Base-by-base conservation (phyloP, 2,113 vertebrate genomes). In the Engystomops pustulosus region DNA sequence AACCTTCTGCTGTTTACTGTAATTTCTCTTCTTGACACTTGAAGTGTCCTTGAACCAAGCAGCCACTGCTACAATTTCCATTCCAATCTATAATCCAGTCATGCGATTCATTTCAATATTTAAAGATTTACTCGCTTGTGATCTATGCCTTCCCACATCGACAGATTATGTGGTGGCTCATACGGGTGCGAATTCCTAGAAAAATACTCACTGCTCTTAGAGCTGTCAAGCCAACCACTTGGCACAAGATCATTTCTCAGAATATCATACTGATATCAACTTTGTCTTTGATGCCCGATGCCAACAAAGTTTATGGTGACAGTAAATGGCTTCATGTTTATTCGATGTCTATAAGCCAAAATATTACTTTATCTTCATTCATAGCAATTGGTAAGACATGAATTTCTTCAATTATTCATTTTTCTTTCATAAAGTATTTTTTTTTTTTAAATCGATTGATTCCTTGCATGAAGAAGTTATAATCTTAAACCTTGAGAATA, bases 171-270 rank as follows among this genome's bases (percentile, higher is more conserved):
- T 41, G n/a, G 6, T 25, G 34, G 32, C 75, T 27, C 34, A 78
- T 8, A 60, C 15, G 53, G 23, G 18, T 41, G 75, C 18, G 25
- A 2, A 12, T 78, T 60, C 32, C 75, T 78, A 78, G 36, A 36
- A 78, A 51, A 38, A 25, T 41, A 58, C 32, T 60, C 53, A 60
- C 51, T 34, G n/a, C 53, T 58, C 75, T 78, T 60, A 78, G 32
- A 60, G 51, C 51, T 78, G 75, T 78, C 75, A 78, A 8, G 20
- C 51, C 14, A 78, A 60, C 11, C 36, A n/a, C 45, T 20, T 76
- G 47, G 27, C 72, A 34, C 18, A 53, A 30, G 30, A 76, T 76
- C 30, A 0, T 25, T 78, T 60, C 75, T 78, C 30, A 38, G 20
- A 78, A 34, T 60, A 78, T 58, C 36, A 38, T 58, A 55, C 49